Base-by-base conservation (phyloP, 2,797 vertebrate species). In the Tinamus major region DNA sequence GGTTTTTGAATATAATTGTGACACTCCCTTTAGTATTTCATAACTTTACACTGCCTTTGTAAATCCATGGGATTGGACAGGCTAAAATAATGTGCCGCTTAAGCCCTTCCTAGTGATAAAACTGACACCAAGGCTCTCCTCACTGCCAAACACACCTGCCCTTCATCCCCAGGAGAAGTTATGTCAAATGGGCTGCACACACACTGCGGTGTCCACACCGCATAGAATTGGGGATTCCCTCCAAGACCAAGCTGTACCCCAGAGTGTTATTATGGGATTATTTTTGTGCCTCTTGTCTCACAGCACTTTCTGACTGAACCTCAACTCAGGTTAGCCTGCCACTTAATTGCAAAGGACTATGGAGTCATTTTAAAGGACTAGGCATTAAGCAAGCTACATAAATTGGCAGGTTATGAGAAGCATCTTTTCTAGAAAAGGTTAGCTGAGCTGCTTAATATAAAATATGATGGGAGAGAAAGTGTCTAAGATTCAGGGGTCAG, bases 401-500 rank as follows among this genome's bases (percentile, higher is more conserved):
- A 93, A 63, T 39, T 70, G 49, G 8, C 76, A 89, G 62, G 69
- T 91, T 81, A 68, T 21, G 13, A 76, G 51, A 86, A 93, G 81
- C 15, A 41, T 44, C 42, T 67, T 91, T 87, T 58, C 67, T 74
- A 70, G 63, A 89, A 88, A 81, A 93, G 16, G 56, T 75, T 79
- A 76, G 55, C 20, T 49, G 67, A 91, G 46, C 51, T 92, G 21
- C 70, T 86, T 72, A 69, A 65, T 37, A 84, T 92, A 76, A 59
- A 77, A 24, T 27, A 37, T 3, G 19, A 62, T 15, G 78, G 59
- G 19, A 84, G 70, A 76, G 35, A 67, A 23, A 11, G 7, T 29
- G 39, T 44, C 76, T 63, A 33, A 65, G 48, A 81, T 64, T 69
- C 59, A 44, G 48, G 23, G n/a, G 19, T 69, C 69, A 85, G 12